Conservation (phyloP, 2,888 invertebrate genomes). For the Drosophila anceps region DNA sequence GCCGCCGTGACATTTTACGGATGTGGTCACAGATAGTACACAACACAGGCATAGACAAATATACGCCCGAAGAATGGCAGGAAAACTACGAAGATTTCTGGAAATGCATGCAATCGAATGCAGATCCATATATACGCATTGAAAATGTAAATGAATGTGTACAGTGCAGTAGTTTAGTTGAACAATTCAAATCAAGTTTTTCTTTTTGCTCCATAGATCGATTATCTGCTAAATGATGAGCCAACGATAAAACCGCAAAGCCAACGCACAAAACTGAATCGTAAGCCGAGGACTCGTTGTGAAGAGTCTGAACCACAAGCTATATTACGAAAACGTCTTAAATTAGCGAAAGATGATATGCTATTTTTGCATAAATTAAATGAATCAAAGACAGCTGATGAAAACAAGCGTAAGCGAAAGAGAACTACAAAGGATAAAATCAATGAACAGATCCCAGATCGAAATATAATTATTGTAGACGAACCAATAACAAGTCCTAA, state of each 20-base stretch:
- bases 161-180: background rate
- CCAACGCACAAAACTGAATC: background rate
- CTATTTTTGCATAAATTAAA: background rate
- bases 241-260: too few relatives aligned
- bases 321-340: background rate
- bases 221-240: background rate
- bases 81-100: conserved; percentile 23
- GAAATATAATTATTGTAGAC: background rate
- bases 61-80: conserved; percentile 33
- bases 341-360: background rate
- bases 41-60: conserved; percentile 13
- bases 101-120: conserved; percentile 12
- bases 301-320: background rate
- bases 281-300: background rate
- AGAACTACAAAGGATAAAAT: background rate
- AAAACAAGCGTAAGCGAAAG: background rate
- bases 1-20: conserved; percentile 27
- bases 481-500: background rate
- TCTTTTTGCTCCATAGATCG: background rate
- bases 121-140: conserved; percentile 10
- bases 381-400: background rate
- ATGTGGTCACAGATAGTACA: conserved; percentile 40
- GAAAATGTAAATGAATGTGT: conserved; percentile 24
- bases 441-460: background rate
- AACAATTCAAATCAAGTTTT: background rate